phyloP scores from a whole-genome alignment of 2,113 vertebrate species.

The Felis catus region F.catus_Fca126_mat1.0 CM031416.1:49689001-49689500 shows the following conservation, averaged over 20 bases:
- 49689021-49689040: neutral
- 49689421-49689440: neutral
- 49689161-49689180: neutral
- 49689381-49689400: neutral
- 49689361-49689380: neutral
- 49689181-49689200: neutral
- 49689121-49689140: neutral
- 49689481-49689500: neutral
- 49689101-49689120: neutral
- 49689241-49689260: neutral
- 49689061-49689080: neutral
- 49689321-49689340: neutral
- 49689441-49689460: neutral
- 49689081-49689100: neutral
- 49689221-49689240: neutral
- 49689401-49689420: neutral
- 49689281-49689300: neutral
- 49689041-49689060: neutral
- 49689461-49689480: neutral
- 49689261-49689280: neutral
- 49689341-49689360: neutral
- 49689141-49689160: neutral
- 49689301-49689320: neutral
- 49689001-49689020: neutral
- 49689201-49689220: neutral